Percentiles rank a stretch among this genome's conserved stretches.
These are phyloP conservation scores for Otolemur garnettii DNA, from an alignment of 2,113 vertebrate genomes.

Conservation along the genomic window DNA sequence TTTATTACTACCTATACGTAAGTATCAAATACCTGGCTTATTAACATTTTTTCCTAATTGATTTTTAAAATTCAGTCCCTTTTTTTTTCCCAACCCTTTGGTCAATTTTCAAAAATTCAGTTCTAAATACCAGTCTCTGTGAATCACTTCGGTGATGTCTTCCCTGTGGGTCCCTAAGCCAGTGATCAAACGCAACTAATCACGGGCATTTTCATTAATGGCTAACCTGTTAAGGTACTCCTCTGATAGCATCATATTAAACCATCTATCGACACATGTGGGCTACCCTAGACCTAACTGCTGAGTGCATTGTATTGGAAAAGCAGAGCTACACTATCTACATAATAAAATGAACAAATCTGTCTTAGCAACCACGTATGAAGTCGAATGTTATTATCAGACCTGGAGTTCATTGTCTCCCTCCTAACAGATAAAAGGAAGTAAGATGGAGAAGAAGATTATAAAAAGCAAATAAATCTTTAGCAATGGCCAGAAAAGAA, in stretches of 20 bases:
- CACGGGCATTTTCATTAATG: conserved; percentile 43
- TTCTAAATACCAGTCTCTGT: neutral
- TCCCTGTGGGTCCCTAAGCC: neutral
- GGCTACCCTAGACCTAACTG: conserved; percentile 63
- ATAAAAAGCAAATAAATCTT: conserved; percentile 51
- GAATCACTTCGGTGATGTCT: conserved; percentile 48
- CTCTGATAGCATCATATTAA: conserved; percentile 47
- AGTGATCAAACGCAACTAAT: conserved; percentile 7
- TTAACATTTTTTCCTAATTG: conserved; percentile 21
- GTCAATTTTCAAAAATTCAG: conserved; percentile 6
- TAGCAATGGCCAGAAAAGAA: neutral
- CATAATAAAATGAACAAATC: conserved; percentile 41
- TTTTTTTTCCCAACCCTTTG: too few relatives aligned
- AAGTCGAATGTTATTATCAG: conserved; percentile 58
- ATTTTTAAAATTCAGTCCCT: conserved; percentile 52
- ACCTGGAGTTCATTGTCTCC: conserved; percentile 48
- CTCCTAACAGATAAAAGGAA: conserved; percentile 58
- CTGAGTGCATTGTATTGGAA: conserved; percentile 51
- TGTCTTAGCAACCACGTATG: conserved; percentile 51
- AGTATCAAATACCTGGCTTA: conserved; percentile 25
- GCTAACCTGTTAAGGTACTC: conserved; percentile 50
- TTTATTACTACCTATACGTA: conserved; percentile 10
- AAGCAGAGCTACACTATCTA: conserved; percentile 53
- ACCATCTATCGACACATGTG: conserved; percentile 37
- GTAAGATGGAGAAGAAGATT: conserved; percentile 40